Evolutionary conservation across 2,797 vertebrate species (phyloP).

Genomic region (Enteromius paludinosus): DNA sequence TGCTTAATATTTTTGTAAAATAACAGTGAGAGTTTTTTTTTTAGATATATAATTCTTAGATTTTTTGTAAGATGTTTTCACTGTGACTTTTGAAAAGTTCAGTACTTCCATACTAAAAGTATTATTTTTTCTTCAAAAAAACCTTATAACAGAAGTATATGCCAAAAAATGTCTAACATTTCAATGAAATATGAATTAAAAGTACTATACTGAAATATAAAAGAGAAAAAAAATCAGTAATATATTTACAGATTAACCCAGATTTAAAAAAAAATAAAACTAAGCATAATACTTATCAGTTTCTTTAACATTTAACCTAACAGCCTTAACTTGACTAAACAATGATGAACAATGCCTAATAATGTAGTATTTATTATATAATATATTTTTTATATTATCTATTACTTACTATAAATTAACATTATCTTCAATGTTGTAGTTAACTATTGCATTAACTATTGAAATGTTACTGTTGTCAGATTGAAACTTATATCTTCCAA

Average conservation of each 20-base stretch:
- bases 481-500: background rate
- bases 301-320: background rate
- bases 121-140: background rate
- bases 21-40: background rate
- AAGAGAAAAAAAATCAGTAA: background rate
- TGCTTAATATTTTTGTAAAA: background rate
- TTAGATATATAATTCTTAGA: background rate
- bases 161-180: background rate
- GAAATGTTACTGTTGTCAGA: background rate
- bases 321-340: no score
- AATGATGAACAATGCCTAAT: background rate
- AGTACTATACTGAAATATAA: background rate
- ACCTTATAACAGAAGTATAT: background rate
- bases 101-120: background rate
- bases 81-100: background rate
- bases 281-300: background rate
- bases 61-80: background rate
- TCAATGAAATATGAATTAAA: background rate
- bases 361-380: background rate
- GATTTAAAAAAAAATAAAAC: background rate
- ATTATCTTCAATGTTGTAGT: background rate
- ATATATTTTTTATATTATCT: background rate
- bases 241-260: background rate
- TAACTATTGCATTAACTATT: background rate
- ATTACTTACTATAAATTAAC: slow-evolving; percentile 5